phyloP scores from a whole-genome alignment of 2,888 invertebrate genomes.

The Cantharis rufa region DNA sequence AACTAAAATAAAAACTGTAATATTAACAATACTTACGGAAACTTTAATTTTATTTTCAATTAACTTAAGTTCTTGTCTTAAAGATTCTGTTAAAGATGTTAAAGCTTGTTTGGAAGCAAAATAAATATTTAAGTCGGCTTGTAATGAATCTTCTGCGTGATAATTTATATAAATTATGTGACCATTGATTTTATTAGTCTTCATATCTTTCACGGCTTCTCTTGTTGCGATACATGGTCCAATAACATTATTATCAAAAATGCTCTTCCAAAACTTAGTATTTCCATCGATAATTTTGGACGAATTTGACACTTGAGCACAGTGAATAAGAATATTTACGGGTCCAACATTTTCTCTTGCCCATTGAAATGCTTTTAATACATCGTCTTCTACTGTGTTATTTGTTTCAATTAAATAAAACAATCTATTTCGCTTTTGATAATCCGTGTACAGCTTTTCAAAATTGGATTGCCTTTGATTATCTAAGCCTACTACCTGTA shows the following conservation, averaged over 20 bases:
- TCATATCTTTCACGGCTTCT: background rate
- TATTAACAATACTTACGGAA: background rate
- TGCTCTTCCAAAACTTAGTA: background rate
- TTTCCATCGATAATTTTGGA: background rate
- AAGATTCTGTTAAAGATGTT: background rate
- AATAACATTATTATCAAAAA: background rate
- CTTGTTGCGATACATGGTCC: background rate
- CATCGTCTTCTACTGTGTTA: background rate
- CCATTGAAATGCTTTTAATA: background rate
- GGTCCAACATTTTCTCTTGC: background rate
- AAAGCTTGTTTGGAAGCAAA: background rate
- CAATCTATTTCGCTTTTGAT: background rate
- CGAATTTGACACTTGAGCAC: background rate
- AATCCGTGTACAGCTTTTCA: background rate
- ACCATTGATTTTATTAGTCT: background rate
- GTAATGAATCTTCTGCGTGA: background rate
- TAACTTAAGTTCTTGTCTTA: background rate
- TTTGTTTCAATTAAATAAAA: background rate
- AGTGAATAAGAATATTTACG: background rate
- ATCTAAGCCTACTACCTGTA: background rate
- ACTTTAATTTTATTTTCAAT: background rate
- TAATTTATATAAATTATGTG: background rate
- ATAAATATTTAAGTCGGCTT: background rate
- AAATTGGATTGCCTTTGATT: background rate
- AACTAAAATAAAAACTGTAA: background rate